phyloP scores from a whole-genome alignment of 2,113 vertebrate genomes.

The Pavo muticus region DNA sequence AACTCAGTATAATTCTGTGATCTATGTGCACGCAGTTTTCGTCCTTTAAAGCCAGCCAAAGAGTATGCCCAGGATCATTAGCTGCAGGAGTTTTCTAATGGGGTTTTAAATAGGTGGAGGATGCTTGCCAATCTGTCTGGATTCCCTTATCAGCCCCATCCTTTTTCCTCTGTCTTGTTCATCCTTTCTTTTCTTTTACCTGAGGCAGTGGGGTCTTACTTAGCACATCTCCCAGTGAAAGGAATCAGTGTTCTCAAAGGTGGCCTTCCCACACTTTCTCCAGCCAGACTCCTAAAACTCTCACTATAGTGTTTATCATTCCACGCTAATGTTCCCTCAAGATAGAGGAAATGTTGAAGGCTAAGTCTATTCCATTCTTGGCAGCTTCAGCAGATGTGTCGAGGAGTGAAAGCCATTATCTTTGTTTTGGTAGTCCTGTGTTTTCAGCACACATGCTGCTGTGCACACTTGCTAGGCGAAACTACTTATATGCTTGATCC shows the following conservation, averaged over 20 bases:
- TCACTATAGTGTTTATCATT: background rate
- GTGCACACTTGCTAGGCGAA: background rate
- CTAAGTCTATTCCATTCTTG: background rate
- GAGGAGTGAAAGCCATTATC: background rate
- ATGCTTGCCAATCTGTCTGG: background rate
- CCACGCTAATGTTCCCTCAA: background rate
- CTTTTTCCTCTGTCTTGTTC: background rate
- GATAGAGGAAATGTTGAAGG: background rate
- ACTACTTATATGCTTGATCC: background rate
- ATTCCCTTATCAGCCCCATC: background rate
- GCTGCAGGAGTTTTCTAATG: background rate
- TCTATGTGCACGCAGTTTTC: background rate
- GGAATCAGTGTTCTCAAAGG: background rate
- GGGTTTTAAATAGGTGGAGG: background rate
- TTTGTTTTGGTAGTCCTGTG: background rate
- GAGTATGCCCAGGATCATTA: background rate
- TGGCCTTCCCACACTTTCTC: background rate
- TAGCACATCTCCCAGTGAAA: background rate
- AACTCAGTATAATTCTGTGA: background rate
- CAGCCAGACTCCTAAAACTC: background rate
- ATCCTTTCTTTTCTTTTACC: background rate
- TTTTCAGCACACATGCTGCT: background rate
- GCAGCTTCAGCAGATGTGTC: background rate
- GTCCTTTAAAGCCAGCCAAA: background rate
- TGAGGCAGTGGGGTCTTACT: background rate